Base-by-base conservation (phyloP, 2,797 vertebrate species). In the Sciurus carolinensis region DNA sequence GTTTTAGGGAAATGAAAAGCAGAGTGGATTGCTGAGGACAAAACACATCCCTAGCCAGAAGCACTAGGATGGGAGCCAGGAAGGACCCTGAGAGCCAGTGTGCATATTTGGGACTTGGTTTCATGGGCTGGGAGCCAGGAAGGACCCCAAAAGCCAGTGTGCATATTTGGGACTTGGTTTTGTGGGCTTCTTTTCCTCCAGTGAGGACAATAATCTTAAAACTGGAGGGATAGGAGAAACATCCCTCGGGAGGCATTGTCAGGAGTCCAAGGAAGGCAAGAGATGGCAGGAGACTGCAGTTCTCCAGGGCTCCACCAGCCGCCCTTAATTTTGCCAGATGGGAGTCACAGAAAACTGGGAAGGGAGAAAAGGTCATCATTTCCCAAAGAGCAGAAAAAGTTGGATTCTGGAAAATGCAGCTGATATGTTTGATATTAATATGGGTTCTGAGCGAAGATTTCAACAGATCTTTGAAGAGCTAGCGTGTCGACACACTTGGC, bases 361-460 rank as follows among this genome's bases (percentile, higher is more conserved):
- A 87, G 72, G 93, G 59, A 36, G 36, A 50, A 84, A 93, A 81
- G 67, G 95, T 95, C 67, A 54, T 18, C 5, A 24, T 94, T 95
- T 94, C 62, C 73, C 81, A 76, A 24, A 93, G 62, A 80, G 64
- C 47, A 59, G 85, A 79, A 73, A 24, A 86, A 77, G 13, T 67
- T 82, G 84, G 59, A 69, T 69, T 94, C 76, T 67, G 90, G 94
- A 85, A 91, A 84, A 54, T 15, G n/a, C 4, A 77, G 95, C 67
- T 13, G 71, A 81, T 59, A 44, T 1, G 1, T 87, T 90, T 64
- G 57, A 22, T 92, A n/a, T 50, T 79, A 90, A 88, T 50, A 13
- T 62, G 18, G 85, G 94, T 80, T 95, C 80, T 42, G 94, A 95
- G 95, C 42, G 87, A 94, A 94, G 52, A 59, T n/a, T 39, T 64